Evolutionary conservation across 2,113 vertebrate species (phyloP).

Genomic region (Elephas maximus): DNA sequence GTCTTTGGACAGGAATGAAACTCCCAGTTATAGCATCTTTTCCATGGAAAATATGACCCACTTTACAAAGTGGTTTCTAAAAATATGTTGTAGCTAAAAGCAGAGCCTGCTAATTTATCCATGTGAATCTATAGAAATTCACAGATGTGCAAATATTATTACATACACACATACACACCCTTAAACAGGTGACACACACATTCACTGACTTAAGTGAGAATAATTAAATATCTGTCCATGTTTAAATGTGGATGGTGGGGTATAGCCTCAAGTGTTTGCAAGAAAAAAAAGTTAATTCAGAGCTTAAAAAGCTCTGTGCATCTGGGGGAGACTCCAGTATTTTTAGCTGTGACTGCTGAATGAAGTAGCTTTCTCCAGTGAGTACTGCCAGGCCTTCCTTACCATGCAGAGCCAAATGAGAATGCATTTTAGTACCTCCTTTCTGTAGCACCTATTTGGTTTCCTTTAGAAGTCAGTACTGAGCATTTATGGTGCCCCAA

Average conservation of each 20-base stretch:
- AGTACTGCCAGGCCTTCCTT: constrained; percentile 18
- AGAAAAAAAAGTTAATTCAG: constrained; percentile 45
- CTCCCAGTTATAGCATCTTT: constrained; percentile 49
- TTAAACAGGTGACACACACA: not conserved
- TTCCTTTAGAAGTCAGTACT: constrained; percentile 5
- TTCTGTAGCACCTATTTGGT: not conserved
- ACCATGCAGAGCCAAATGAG: not conserved
- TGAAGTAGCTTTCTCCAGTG: not conserved
- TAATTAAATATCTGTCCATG: not conserved
- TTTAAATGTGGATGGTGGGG: not conserved
- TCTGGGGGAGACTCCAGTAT: not conserved
- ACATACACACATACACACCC: not conserved
- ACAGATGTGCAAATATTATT: constrained; percentile 1
- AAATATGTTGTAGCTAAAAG: constrained; percentile 37
- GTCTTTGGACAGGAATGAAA: constrained; percentile 44
- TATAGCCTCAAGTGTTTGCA: not conserved
- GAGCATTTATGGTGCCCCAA: not conserved
- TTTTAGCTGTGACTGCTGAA: not conserved
- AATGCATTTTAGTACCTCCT: not conserved
- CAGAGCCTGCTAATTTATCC: not conserved
- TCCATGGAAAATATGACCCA: constrained; percentile 62
- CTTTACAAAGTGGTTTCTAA: constrained; percentile 47
- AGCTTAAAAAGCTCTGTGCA: not conserved
- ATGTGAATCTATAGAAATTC: not conserved
- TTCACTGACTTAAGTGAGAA: not conserved